Evolutionary conservation across 2,113 vertebrate species (phyloP).

Genomic region (Ariopsis seemanni): DNA sequence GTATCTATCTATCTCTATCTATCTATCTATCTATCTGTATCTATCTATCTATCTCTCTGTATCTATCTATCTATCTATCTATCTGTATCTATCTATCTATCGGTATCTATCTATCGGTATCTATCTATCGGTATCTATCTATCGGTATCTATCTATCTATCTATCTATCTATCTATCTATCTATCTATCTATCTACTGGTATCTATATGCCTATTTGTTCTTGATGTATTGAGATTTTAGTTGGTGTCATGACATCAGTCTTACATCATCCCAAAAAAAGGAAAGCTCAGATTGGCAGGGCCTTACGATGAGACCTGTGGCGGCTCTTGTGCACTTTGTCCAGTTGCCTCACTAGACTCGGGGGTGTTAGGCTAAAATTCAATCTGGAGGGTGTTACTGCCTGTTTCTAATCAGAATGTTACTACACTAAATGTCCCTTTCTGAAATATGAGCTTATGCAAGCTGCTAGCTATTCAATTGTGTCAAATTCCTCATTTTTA

Average conservation of each 20-base stretch:
- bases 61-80: not conserved
- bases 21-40: not conserved
- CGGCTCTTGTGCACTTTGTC: not conserved
- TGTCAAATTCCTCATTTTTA: conserved; percentile 42
- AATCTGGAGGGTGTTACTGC: not conserved
- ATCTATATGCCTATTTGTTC: not conserved
- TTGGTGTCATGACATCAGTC: not conserved
- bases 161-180: not conserved
- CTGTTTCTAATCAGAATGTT: conserved; percentile 40
- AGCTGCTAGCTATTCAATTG: conserved; percentile 57
- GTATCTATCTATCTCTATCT: not conserved
- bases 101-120: not conserved
- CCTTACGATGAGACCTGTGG: not conserved
- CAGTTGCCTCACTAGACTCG: conserved; percentile 7
- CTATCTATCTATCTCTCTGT: too few species aligned
- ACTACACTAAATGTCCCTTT: conserved; percentile 22
- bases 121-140: too few species aligned
- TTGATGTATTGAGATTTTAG: conserved; percentile 36
- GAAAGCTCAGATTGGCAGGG: conserved; percentile 9
- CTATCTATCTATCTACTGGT: too few species aligned
- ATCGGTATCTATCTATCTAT: not conserved
- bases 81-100: too few species aligned
- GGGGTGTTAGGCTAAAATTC: not conserved
- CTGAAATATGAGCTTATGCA: conserved; percentile 7
- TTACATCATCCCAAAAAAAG: not conserved